Percentiles rank a stretch among this genome's conserved stretches.
These are phyloP conservation scores for Pardosa pseudoannulata DNA, from an alignment of 2,888 invertebrate species.

Conservation along the genomic window DNA sequence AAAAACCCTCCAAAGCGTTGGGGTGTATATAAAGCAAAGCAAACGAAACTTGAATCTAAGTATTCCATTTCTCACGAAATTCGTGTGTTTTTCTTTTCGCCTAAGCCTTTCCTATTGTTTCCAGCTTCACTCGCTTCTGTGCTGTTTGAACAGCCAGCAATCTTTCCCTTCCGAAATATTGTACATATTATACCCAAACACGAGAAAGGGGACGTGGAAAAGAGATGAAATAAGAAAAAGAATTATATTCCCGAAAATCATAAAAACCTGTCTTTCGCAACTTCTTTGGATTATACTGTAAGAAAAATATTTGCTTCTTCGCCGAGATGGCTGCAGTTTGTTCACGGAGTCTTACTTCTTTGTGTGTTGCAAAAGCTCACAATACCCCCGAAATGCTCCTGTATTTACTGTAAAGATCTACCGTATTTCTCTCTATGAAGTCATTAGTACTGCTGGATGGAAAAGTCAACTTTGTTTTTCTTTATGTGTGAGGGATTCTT, in stretches of 20 bases:
- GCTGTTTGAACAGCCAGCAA: not conserved
- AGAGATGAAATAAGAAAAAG: not conserved
- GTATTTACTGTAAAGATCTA: slow-evolving; percentile 55
- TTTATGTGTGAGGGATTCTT: slow-evolving; percentile 48
- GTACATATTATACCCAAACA: slow-evolving; percentile 19
- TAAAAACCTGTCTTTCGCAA: slow-evolving; percentile 41
- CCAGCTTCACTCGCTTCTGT: slow-evolving; percentile 2
- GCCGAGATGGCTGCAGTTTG: slow-evolving; percentile 33
- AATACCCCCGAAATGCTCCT: slow-evolving; percentile 18
- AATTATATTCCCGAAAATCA: slow-evolving; percentile 6
- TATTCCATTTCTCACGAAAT: not conserved
- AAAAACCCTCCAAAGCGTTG: not conserved
- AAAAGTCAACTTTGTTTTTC: slow-evolving; percentile 69
- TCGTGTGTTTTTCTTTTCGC: not conserved
- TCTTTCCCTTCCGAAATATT: not conserved
- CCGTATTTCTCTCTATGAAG: slow-evolving; percentile 61
- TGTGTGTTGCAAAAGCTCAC: slow-evolving; percentile 10
- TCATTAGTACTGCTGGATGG: slow-evolving; percentile 56
- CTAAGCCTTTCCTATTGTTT: not conserved
- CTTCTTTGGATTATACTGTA: slow-evolving; percentile 34
- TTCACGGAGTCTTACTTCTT: not conserved
- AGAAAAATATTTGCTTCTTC: slow-evolving; percentile 65
- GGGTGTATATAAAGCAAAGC: not conserved
- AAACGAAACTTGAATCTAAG: not conserved
- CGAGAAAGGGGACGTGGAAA: not conserved